phyloP scores from a whole-genome alignment of 2,113 vertebrate species.

The Chiloscyllium plagiosum region DNA sequence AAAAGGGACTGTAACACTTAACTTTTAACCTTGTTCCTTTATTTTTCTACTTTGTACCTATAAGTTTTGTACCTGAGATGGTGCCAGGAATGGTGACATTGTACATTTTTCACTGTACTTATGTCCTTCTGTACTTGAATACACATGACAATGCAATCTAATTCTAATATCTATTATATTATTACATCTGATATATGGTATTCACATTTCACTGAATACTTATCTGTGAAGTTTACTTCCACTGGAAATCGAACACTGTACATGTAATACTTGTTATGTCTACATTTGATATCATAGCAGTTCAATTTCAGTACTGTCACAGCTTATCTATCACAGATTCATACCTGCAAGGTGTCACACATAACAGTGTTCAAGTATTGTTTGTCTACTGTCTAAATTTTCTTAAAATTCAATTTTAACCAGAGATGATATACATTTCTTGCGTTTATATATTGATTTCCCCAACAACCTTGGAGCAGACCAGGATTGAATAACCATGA shows the following conservation, averaged over 20 bases:
- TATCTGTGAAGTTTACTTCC: not conserved
- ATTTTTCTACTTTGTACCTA: too few relatives aligned
- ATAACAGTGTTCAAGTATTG: not conserved
- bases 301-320: not conserved
- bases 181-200: not conserved
- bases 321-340: not conserved
- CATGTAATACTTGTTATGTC: not conserved
- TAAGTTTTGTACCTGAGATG: too few relatives aligned
- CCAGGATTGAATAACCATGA: not conserved
- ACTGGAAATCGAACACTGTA: not conserved
- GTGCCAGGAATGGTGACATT: too few relatives aligned
- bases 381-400: not conserved
- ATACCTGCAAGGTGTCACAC: not conserved
- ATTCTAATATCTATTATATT: not conserved
- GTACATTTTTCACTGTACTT: too few relatives aligned
- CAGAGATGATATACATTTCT: not conserved
- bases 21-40: too few relatives aligned
- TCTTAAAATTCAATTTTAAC: not conserved
- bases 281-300: not conserved
- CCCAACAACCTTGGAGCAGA: not conserved
- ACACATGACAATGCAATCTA: not conserved
- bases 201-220: not conserved
- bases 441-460: not conserved
- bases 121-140: too few relatives aligned
- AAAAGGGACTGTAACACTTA: too few relatives aligned